A percentile compares a stretch with the other conserved stretches of the same genome.
phyloP scores from a whole-genome alignment of 2,888 invertebrate genomes.

The Xestoiulus laeticollis region DNA sequence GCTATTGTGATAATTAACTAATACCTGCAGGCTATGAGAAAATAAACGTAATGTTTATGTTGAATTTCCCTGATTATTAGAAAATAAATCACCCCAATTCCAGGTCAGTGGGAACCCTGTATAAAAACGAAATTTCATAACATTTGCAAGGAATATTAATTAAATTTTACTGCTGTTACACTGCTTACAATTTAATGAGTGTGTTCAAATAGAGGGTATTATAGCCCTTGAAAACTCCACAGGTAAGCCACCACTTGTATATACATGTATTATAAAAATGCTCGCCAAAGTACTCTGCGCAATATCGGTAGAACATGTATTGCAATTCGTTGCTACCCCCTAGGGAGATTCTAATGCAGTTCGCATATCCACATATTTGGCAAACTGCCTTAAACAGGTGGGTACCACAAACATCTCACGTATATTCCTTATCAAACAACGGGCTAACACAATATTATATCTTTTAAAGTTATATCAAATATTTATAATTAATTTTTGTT shows the following conservation, averaged over 20 bases:
- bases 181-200: no score
- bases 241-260: not conserved
- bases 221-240: not conserved
- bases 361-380: not conserved
- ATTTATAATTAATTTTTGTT: no score
- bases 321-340: not conserved
- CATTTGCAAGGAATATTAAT: not conserved
- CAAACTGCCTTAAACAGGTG: conserved; percentile 28
- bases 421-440: not conserved
- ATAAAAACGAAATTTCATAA: no score
- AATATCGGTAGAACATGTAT: not conserved
- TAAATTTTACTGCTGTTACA: not conserved
- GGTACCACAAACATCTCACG: not conserved
- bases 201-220: not conserved
- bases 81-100: no score
- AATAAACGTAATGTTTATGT: no score
- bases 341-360: not conserved
- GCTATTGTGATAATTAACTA: no score
- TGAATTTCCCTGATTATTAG: no score
- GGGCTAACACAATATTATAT: not conserved
- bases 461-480: not conserved
- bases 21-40: no score
- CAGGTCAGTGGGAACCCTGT: no score
- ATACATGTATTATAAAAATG: not conserved
- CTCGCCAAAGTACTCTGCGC: not conserved